Evolutionary conservation across 2,797 vertebrate species (phyloP), one percentile per base, ranked within the genome.

Genomic region (Bovichtus variegatus): DNA sequence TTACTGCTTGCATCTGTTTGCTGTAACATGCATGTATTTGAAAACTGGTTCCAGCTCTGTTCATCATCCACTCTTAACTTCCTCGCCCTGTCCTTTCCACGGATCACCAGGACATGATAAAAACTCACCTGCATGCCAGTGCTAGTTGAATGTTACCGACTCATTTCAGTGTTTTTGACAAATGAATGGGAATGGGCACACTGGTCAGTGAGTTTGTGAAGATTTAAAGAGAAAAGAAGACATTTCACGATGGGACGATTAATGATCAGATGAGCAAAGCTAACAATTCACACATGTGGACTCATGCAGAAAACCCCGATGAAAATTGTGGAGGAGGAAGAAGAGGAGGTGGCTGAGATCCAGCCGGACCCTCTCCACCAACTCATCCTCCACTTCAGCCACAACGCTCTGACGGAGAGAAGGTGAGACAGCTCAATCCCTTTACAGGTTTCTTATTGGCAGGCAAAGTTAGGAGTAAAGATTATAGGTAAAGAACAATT

Each of bases 331-430:
- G 97, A 99, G 81, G 98, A 99, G 74, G 98, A 99, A 67, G 97
- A 97, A 70, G 98, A 99, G 84, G 97, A 97, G 74, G 95, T 94
- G 55, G 94, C 92, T 69, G 96, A 96, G 69, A 94, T 94, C 61
- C 94, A 97, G 44, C 98, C 97, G 2, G 98, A 99, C 81, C 98
- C 98, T 46, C 97, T 99, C 66, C 97, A 99, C 87, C 98, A 99
- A 87, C 98, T 99, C 88, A 99, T 99, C 78, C 97, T 99, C 74
- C 97, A 99, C 88, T 99, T 99, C 49, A 99, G 98, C 89, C 97
- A 96, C 89, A 99, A 96, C 4, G 98, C 98, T 53, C 96, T 99
- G 78, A 99, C 97, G 0, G 98, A 99, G 87, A 96, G 95, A 90
- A 99, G 98, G 96, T 97, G 70, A 84, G 82, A 19, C 3, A 6